Conservation (phyloP, 2,888 invertebrate genomes). For the Cloeon dipterum region DNA sequence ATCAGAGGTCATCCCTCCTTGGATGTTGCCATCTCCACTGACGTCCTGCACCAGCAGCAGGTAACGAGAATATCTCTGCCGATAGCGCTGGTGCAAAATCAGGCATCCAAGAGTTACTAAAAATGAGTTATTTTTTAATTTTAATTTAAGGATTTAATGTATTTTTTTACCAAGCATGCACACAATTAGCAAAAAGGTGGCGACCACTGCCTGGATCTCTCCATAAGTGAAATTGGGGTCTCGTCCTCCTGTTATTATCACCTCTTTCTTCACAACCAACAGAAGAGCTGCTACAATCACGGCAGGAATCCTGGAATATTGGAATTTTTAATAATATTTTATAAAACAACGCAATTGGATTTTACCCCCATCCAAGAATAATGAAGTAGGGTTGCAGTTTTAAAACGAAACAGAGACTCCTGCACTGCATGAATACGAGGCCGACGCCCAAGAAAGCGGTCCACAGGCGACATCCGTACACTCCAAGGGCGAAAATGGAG, state of each 20-base stretch:
- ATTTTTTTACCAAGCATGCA: slow-evolving; percentile 45
- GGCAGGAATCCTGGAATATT: slow-evolving; percentile 33
- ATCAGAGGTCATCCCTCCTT: neutral
- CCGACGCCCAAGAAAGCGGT: slow-evolving; percentile 62
- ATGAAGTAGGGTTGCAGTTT: slow-evolving; percentile 48
- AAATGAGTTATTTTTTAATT: no score
- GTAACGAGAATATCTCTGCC: slow-evolving; percentile 42
- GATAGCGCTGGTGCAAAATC: slow-evolving; percentile 60
- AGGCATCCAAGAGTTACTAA: slow-evolving; percentile 61
- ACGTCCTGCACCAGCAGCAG: slow-evolving; percentile 33
- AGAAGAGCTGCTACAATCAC: slow-evolving; percentile 41
- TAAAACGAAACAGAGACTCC: slow-evolving; percentile 61
- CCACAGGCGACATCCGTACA: slow-evolving; percentile 66
- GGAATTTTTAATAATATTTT: neutral
- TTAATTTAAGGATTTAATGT: neutral
- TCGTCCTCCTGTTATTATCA: slow-evolving; percentile 29
- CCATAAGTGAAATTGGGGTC: slow-evolving; percentile 60
- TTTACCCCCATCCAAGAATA: slow-evolving; percentile 32
- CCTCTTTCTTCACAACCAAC: slow-evolving; percentile 22
- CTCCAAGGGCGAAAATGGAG: slow-evolving; percentile 46
- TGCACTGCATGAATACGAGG: slow-evolving; percentile 57
- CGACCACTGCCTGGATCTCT: slow-evolving; percentile 49
- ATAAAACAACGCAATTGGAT: neutral
- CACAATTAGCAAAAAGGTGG: slow-evolving; percentile 50
- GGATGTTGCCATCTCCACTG: slow-evolving; percentile 13